Evolutionary conservation across 2,797 vertebrate species (phyloP), one percentile per base, ranked within the genome.

Genomic region (Betta splendens): DNA sequence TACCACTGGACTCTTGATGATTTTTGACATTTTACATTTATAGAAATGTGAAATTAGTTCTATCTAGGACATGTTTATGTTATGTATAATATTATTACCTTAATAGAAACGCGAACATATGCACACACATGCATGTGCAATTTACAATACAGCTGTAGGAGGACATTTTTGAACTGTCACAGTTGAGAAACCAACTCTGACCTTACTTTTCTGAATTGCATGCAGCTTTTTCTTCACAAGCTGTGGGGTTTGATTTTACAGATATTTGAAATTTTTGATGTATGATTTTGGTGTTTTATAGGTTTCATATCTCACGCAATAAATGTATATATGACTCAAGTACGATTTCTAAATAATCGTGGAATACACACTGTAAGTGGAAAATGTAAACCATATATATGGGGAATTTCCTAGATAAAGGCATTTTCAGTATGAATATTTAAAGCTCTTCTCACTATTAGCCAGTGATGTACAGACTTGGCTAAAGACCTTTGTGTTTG

Each of bases 291-390:
- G 60, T 73, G 53, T 74, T 80, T 87, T 77, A 42, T 74, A 74
- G 47, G 62, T 79, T 82, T 78, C 68, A 64, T 83, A 81, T 85
- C 43, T 61, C 75, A 91, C 86, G 89, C 87, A 91, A 92, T 91
- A 92, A 88, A 84, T 88, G 81, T 89, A 84, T 49, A 85, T 76
- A 75, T 67, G 61, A 87, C 43, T 59, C 55, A 37, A 79, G 72
- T 67, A 44, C 56, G 16, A 49, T 75, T 77, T 83, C 57, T 71
- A 32, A 68, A 64, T 61, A 28, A 63, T 68, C 20, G 26, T 48
- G 35, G 21, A 64, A 32, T 39, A 57, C 55, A 58, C 62, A 66
- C 45, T 51, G 36, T 47, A 35, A 46, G 32, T 39, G 18, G 20
- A 47, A 31, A 43, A 15, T 32, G 5, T 44, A 18, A 51, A 64